Evolutionary conservation across 1,140 invertebrate genomes (phyloP).

Genomic region (Caenorhabditis inopinata): DNA sequence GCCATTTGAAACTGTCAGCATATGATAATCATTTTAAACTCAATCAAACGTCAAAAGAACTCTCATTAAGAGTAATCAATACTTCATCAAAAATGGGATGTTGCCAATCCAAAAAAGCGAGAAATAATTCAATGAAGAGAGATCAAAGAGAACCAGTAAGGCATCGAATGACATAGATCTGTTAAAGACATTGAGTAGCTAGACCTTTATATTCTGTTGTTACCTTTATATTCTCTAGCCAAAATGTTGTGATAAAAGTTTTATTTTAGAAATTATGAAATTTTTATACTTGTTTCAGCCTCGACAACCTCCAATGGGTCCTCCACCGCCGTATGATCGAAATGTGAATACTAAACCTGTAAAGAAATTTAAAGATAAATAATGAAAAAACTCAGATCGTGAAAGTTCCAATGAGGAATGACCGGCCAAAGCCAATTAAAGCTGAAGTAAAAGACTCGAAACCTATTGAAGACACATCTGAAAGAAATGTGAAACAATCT

Average conservation of each 20-base stretch:
- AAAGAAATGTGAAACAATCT: no score
- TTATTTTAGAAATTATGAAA: no score
- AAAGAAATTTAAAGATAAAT: not conserved
- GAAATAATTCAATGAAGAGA: not conserved
- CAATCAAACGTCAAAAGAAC: not conserved
- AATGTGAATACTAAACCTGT: not conserved
- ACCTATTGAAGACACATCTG: not conserved
- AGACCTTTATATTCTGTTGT: no score
- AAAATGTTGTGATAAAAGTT: no score
- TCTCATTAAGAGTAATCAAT: no score
- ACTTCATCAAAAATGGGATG: constrained; percentile 18
- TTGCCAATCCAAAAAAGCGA: constrained; percentile 6
- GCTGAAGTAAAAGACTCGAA: constrained; percentile 74
- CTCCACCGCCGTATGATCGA: not conserved
- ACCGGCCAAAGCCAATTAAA: constrained; percentile 70
- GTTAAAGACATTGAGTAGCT: no score
- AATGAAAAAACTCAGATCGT: not conserved
- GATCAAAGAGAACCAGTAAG: not conserved
- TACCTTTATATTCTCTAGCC: no score
- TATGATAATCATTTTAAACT: not conserved
- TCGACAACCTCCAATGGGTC: not conserved
- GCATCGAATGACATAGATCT: no score
- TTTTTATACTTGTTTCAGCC: not conserved
- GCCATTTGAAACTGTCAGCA: no score
- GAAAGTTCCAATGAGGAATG: not conserved